These are phyloP conservation scores for Hirudinaria manillensis DNA, from an alignment of 2,888 invertebrate genomes.

Conservation along the genomic window DNA sequence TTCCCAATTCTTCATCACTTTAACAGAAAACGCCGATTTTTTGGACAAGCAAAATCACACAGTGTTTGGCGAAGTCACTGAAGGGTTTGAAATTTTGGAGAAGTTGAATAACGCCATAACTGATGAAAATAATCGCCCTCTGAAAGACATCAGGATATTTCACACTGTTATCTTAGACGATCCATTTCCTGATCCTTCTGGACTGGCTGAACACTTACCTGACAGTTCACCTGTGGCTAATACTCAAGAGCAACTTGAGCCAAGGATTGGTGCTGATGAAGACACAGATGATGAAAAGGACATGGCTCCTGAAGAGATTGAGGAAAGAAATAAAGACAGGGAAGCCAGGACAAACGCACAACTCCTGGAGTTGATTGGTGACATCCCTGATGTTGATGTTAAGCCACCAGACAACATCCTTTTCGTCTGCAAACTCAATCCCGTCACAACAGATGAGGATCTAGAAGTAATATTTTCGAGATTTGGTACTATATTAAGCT, in stretches of 20 bases:
- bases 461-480: slow-evolving; percentile 93
- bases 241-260: slow-evolving; percentile 60
- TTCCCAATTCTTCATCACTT: slow-evolving; percentile 82
- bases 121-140: slow-evolving; percentile 81
- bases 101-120: slow-evolving; percentile 89
- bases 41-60: slow-evolving; percentile 86
- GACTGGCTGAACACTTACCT: slow-evolving; percentile 64
- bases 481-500: slow-evolving; percentile 70
- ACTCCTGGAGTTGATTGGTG: slow-evolving; percentile 92
- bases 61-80: slow-evolving; percentile 83
- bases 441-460: slow-evolving; percentile 93
- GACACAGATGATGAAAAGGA: slow-evolving; percentile 83
- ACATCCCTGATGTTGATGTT: slow-evolving; percentile 91
- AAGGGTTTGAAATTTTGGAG: slow-evolving; percentile 71
- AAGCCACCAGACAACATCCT: slow-evolving; percentile 97
- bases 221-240: slow-evolving; percentile 69
- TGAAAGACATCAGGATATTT: slow-evolving; percentile 81
- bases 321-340: slow-evolving; percentile 77
- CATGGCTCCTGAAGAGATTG: slow-evolving; percentile 74
- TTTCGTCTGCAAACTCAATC: slow-evolving; percentile 97
- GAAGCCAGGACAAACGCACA: slow-evolving; percentile 95
- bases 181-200: slow-evolving; percentile 82
- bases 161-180: slow-evolving; percentile 93
- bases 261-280: slow-evolving; percentile 86
- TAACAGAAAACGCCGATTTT: slow-evolving; percentile 78